Percentiles rank a stretch among this genome's conserved stretches.
phyloP scores from a whole-genome alignment of 2,113 vertebrate genomes.

The Neotoma lepida region DNA sequence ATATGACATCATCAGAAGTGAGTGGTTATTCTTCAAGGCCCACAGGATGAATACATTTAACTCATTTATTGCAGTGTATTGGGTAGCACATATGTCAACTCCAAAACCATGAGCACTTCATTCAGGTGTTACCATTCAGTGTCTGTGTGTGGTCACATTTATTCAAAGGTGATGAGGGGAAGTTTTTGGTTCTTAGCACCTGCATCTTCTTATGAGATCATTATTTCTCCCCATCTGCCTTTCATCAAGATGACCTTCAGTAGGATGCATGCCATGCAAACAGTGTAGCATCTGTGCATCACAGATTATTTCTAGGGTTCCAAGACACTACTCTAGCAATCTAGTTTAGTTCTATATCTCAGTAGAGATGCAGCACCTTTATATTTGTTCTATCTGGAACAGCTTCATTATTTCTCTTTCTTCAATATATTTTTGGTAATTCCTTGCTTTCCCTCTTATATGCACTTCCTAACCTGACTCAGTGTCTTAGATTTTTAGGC shows the following conservation, averaged over 20 bases:
- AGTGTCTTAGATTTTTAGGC: background rate
- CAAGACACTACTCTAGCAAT: background rate
- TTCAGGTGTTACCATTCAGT: conserved; percentile 13
- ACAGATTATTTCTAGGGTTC: background rate
- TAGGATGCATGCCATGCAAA: background rate
- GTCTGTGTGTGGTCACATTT: conserved; percentile 8
- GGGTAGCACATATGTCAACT: background rate
- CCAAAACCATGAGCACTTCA: background rate
- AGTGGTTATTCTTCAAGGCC: conserved; percentile 33
- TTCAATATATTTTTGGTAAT: background rate
- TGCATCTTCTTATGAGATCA: background rate
- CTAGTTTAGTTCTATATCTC: conserved; percentile 23
- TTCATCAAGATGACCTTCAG: background rate
- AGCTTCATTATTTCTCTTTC: conserved; percentile 5
- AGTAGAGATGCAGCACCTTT: background rate
- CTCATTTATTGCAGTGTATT: background rate
- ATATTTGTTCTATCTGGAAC: background rate
- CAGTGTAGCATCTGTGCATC: background rate
- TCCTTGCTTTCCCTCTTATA: background rate
- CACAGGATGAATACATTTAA: background rate
- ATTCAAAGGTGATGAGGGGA: background rate
- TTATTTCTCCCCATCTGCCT: background rate
- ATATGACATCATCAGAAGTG: conserved; percentile 44
- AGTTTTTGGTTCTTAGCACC: conserved; percentile 27
- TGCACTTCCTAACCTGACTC: background rate